Percentiles rank a stretch among this genome's conserved stretches.
Evolutionary conservation across 2,888 invertebrate genomes (phyloP).

Genomic region (Deilephila porcellus): DNA sequence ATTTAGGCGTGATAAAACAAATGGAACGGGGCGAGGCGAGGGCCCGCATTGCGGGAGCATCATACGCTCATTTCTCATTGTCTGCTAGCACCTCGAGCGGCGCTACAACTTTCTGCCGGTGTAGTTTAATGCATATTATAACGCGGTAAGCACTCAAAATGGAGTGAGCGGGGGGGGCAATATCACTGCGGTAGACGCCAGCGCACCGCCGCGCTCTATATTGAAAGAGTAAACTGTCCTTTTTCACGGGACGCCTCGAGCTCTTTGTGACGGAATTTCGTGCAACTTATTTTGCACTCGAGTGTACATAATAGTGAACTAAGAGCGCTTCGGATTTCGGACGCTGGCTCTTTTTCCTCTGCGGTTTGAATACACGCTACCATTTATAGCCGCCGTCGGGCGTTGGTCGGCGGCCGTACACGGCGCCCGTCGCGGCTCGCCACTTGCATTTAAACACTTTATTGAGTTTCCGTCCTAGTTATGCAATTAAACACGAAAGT

Average conservation of each 20-base stretch:
- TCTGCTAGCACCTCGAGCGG: constrained; percentile 68
- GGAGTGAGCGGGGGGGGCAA: constrained; percentile 73
- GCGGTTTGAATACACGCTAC: constrained; percentile 62
- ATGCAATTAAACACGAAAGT: constrained; percentile 49
- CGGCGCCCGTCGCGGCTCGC: constrained; percentile 11
- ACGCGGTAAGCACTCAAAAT: constrained; percentile 78
- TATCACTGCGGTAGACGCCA: constrained; percentile 67
- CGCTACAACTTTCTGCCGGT: constrained; percentile 71
- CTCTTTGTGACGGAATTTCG: constrained; percentile 76
- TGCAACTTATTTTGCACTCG: constrained; percentile 74
- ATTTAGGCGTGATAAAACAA: constrained; percentile 81
- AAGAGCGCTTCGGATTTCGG: constrained; percentile 67
- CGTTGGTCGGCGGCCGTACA: constrained; percentile 29
- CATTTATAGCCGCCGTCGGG: constrained; percentile 51
- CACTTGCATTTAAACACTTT: constrained; percentile 56
- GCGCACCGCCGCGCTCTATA: constrained; percentile 71
- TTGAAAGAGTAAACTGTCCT: constrained; percentile 83
- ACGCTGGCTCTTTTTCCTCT: constrained; percentile 58
- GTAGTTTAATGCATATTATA: constrained; percentile 84
- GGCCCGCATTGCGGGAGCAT: constrained; percentile 80
- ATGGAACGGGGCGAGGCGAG: constrained; percentile 67
- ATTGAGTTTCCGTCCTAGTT: constrained; percentile 58
- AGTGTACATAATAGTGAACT: constrained; percentile 75
- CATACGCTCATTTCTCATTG: constrained; percentile 82
- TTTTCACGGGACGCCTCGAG: constrained; percentile 76